phyloP scores from a whole-genome alignment of 2,888 invertebrate genomes.

The Athetis lepigone region DNA sequence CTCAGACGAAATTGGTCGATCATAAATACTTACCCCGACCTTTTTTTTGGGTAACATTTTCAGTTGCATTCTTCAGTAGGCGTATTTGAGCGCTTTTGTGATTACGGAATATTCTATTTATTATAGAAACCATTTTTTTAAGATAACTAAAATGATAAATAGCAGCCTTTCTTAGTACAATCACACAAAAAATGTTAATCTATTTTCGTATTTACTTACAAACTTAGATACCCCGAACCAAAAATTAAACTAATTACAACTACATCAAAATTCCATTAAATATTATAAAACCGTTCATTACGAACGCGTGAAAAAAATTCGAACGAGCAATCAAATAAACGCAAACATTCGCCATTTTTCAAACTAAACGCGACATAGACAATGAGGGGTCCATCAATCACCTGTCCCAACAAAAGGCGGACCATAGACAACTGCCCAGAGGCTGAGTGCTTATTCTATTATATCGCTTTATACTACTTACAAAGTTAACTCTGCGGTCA shows the following conservation, averaged over 20 bases:
- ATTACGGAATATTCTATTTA: too few species aligned
- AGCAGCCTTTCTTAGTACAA: background rate
- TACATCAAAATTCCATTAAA: conserved; percentile 44
- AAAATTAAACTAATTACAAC: conserved; percentile 50
- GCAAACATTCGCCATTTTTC: conserved; percentile 86
- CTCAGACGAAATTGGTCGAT: too few species aligned
- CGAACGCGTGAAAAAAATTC: conserved; percentile 71
- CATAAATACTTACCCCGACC: too few species aligned
- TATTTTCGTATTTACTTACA: conserved; percentile 9
- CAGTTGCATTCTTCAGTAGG: too few species aligned
- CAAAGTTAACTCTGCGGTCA: conserved; percentile 68
- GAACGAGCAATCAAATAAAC: conserved; percentile 79
- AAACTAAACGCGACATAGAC: conserved; percentile 84
- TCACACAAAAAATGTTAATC: conserved; percentile 16
- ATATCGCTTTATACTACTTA: conserved; percentile 66
- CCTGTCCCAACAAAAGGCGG: conserved; percentile 81
- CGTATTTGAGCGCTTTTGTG: too few species aligned
- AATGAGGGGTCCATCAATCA: conserved; percentile 85
- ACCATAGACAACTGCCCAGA: conserved; percentile 81
- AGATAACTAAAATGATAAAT: conserved; percentile 3
- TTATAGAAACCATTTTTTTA: too few species aligned
- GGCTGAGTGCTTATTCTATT: conserved; percentile 79
- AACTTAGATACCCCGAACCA: conserved; percentile 3
- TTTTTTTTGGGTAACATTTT: too few species aligned
- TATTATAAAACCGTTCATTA: conserved; percentile 43